These are phyloP conservation scores for Lissocephala sabroskyi DNA, from an alignment of 2,888 invertebrate species.

Conservation along the genomic window DNA sequence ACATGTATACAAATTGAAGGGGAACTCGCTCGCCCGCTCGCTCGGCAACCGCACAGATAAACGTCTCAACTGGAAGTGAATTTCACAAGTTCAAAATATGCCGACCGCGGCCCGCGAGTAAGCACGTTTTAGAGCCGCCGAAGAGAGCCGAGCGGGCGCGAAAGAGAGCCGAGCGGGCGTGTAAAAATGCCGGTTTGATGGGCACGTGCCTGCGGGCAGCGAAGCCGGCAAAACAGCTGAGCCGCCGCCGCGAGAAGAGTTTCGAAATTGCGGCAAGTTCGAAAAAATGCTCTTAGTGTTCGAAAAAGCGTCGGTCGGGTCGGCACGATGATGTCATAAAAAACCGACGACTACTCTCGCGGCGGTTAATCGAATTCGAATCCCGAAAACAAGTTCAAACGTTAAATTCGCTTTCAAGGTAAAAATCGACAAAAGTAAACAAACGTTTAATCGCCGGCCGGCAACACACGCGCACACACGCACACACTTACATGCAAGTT, in stretches of 20 bases:
- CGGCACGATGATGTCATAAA: background rate
- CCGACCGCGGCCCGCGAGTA: constrained; percentile 18
- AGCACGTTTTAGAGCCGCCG: constrained; percentile 48
- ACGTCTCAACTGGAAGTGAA: constrained; percentile 67
- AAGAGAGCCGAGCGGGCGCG: constrained; percentile 17
- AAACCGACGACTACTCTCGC: background rate
- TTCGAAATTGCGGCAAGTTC: background rate
- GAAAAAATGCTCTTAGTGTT: no score
- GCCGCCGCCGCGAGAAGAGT: background rate
- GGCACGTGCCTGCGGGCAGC: constrained; percentile 34
- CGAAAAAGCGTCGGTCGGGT: background rate
- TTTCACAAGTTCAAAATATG: constrained; percentile 30
- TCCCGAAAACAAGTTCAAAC: constrained; percentile 43
- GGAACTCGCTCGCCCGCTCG: no score
- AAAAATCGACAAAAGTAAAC: constrained; percentile 35
- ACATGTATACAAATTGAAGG: no score
- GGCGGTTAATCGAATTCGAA: background rate
- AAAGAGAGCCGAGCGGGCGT: constrained; percentile 8
- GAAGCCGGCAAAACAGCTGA: constrained; percentile 47
- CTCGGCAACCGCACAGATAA: constrained; percentile 58
- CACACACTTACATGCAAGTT: no score
- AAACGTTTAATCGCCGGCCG: constrained; percentile 13
- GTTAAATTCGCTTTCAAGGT: constrained; percentile 47
- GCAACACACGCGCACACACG: background rate
- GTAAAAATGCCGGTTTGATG: constrained; percentile 1